A percentile compares a stretch with the other conserved stretches of the same genome.
Conservation (phyloP, 2,888 invertebrate species). For the Ophioninae sp. region DNA sequence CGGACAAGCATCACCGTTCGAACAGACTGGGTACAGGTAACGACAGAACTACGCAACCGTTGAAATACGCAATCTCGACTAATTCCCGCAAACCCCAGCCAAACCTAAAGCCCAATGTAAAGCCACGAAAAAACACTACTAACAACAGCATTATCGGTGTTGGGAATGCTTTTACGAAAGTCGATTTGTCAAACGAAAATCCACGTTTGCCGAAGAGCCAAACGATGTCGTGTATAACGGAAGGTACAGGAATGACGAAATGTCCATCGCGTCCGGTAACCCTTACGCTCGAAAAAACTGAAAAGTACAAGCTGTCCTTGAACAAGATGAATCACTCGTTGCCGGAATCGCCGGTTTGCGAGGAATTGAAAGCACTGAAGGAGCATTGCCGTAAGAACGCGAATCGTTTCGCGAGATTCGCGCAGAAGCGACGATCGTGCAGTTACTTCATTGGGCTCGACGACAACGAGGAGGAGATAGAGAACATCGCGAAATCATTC, state of each 20-base stretch:
- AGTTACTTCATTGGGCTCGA: conserved; percentile 87
- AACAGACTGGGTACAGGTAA: conserved; percentile 76
- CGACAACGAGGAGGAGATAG: conserved; percentile 77
- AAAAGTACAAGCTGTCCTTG: conserved; percentile 79
- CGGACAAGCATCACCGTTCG: conserved; percentile 81
- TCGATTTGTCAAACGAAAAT: conserved; percentile 72
- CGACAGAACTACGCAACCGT: conserved; percentile 73
- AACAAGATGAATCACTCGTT: conserved; percentile 85
- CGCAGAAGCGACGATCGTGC: conserved; percentile 84
- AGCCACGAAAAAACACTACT: conserved; percentile 72
- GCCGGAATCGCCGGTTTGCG: conserved; percentile 91
- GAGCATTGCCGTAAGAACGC: conserved; percentile 74
- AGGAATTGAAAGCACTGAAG: conserved; percentile 84
- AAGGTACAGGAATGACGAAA: conserved; percentile 70
- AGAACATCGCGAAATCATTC: conserved; percentile 76
- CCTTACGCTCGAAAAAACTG: conserved; percentile 75
- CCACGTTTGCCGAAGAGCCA: conserved; percentile 73
- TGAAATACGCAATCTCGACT: conserved; percentile 74
- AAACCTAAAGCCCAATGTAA: conserved; percentile 73
- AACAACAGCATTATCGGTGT: conserved; percentile 76
- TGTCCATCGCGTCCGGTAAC: conserved; percentile 74
- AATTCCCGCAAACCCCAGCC: conserved; percentile 76
- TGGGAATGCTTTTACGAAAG: conserved; percentile 73
- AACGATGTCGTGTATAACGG: conserved; percentile 74
- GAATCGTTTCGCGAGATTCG: conserved; percentile 81